Evolutionary conservation across 64 coral and sea anemone genomes (phyloP), one percentile per base, ranked within the genome.

Genomic region (Pocillopora damicornis): DNA sequence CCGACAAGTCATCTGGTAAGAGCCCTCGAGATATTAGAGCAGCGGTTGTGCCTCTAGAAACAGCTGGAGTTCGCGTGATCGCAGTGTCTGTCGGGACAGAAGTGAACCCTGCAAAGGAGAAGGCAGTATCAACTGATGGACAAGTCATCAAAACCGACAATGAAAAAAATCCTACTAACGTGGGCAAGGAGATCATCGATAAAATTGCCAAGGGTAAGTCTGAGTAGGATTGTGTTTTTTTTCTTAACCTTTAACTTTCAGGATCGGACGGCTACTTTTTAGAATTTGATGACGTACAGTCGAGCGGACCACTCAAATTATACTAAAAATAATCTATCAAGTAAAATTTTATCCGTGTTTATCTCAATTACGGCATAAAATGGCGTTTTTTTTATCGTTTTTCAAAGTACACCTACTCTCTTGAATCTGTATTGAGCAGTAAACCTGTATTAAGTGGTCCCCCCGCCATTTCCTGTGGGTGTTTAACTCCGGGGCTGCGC

Each of bases 1-100:
- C 91, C 35, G 94, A 95, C 74, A 95, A 86, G 35, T 76, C 75
- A 9, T 95, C 94, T 56, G 73, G n/a, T 30, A 83, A 75, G 75
- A 92, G 75, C 60, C 74, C 45, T 35, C 71, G 90, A 58, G 71
- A 76, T 16, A 90, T 90, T 16, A 63, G 74, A 76, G 10, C 79
- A 18, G 60, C 71, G 63, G 58, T 82, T 18, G 57, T 9, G 35
- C 36, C 89, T 2, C 79, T 90, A 5, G 74, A 81, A 76, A 75
- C 37, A 65, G 80, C 72, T 64, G 89, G 89, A 60, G 77, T 90
- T 34, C 72, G 79, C 51, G 80, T 90, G 25, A 90, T 90, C 45
- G 79, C 89, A 22, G 80, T 90, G 61, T 79, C 79, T 75, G 80
- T 90, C 9, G 89, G 89, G 35, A 84, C 59, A 9, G 80, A 82